phyloP scores from a whole-genome alignment of 2,113 vertebrate genomes.

The Heloderma charlesbogerti region DNA sequence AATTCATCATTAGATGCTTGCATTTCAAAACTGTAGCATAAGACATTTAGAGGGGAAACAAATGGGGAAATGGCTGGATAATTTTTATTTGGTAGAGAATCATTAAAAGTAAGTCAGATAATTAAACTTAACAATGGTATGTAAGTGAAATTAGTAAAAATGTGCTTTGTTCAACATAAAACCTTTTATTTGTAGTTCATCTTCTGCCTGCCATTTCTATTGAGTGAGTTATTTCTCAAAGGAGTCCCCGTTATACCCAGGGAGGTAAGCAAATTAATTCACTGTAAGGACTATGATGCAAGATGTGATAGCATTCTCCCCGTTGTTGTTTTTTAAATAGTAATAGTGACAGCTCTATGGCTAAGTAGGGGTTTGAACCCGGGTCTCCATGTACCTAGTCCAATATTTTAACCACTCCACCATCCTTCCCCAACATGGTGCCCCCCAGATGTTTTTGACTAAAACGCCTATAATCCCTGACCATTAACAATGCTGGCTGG shows the following conservation, averaged over 20 bases:
- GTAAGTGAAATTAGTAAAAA: slow-evolving; percentile 75
- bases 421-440: background rate
- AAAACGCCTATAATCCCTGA: background rate
- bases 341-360: slow-evolving; percentile 27
- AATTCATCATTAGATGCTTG: background rate
- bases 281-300: slow-evolving; percentile 55
- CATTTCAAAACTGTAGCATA: background rate
- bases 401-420: background rate
- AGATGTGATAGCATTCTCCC: slow-evolving; percentile 51
- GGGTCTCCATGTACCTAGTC: background rate
- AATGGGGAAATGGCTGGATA: background rate
- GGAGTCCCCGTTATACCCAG: slow-evolving; percentile 71
- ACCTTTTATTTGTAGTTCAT: slow-evolving; percentile 73
- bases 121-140: slow-evolving; percentile 73
- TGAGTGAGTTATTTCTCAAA: slow-evolving; percentile 68
- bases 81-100: slow-evolving; percentile 66
- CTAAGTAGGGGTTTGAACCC: background rate
- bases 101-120: slow-evolving; percentile 70
- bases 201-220: slow-evolving; percentile 61
- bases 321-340: slow-evolving; percentile 38
- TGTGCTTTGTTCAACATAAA: slow-evolving; percentile 68
- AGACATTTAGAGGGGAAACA: slow-evolving; percentile 7
- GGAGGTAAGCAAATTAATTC: slow-evolving; percentile 61
- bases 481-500: background rate
- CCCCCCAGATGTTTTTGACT: background rate